Percentiles rank a stretch among this genome's conserved stretches.
These are phyloP conservation scores for Zonotrichia leucophrys DNA, from an alignment of 2,113 vertebrate genomes.

Conservation along the genomic window DNA sequence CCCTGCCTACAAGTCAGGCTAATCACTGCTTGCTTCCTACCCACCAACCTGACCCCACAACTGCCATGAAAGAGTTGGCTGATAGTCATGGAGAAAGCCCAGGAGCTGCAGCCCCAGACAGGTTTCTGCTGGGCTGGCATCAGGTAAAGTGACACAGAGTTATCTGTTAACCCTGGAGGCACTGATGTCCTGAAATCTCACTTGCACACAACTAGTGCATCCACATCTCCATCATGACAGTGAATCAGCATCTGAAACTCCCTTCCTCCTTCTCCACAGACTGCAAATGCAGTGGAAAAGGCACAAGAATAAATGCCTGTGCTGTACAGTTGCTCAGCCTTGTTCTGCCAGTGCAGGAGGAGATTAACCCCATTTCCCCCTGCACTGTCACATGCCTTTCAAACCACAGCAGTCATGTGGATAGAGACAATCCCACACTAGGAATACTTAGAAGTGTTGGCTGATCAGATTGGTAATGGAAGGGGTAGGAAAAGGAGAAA, in stretches of 20 bases:
- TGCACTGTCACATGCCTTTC: background rate
- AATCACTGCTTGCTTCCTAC: background rate
- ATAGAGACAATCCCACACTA: background rate
- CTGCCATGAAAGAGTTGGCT: background rate
- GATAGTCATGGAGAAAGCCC: background rate
- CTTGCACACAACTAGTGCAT: background rate
- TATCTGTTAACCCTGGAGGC: background rate
- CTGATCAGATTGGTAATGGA: background rate
- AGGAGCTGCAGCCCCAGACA: background rate
- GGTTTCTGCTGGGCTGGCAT: background rate
- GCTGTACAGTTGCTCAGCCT: background rate
- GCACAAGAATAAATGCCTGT: background rate
- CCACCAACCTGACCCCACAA: background rate
- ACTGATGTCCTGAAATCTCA: background rate
- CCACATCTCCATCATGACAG: background rate
- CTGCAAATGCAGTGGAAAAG: background rate
- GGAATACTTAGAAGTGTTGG: background rate
- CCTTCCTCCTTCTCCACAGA: background rate
- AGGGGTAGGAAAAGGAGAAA: background rate
- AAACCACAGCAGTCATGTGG: background rate
- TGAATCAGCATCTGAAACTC: background rate
- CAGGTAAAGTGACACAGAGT: rapidly evolving
- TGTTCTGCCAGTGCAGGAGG: background rate
- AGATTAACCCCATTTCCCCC: background rate
- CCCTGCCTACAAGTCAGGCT: background rate